These are phyloP conservation scores for Yponomeuta evonymella DNA, from an alignment of 2,888 invertebrate species.

Conservation along the genomic window DNA sequence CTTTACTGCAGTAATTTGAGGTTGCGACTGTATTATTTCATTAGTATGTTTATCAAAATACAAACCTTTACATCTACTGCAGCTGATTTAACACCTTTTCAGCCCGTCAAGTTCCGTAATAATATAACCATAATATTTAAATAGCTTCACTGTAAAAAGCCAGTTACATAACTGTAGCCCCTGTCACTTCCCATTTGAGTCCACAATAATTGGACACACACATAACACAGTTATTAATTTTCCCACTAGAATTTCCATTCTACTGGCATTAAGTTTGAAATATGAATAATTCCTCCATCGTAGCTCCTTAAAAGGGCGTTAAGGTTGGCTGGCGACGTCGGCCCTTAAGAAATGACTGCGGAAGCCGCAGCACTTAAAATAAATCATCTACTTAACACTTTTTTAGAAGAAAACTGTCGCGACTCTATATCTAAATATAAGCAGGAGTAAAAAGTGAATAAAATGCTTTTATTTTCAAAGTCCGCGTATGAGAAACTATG, in stretches of 20 bases:
- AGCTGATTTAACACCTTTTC: not conserved
- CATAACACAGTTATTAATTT: constrained; percentile 1
- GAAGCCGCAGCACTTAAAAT: constrained; percentile 64
- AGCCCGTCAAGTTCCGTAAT: not conserved
- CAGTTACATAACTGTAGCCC: not conserved
- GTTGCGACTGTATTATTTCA: too few species aligned
- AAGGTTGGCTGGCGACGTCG: constrained; percentile 30
- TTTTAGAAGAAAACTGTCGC: constrained; percentile 49
- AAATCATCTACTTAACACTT: constrained; percentile 75
- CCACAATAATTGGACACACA: not conserved
- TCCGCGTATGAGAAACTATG: constrained; percentile 68
- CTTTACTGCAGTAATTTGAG: too few species aligned
- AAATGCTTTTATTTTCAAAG: constrained; percentile 60
- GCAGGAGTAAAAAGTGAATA: constrained; percentile 57
- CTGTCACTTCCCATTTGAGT: not conserved
- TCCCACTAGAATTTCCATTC: not conserved
- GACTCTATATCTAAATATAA: constrained; percentile 54
- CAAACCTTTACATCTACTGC: too few species aligned
- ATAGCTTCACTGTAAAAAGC: not conserved
- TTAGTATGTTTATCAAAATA: too few species aligned
- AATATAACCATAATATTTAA: not conserved
- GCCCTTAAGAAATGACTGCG: constrained; percentile 53
- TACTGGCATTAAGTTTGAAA: not conserved
- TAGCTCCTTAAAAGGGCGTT: not conserved
- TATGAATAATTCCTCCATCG: not conserved